A percentile compares a stretch with the other conserved stretches of the same genome.
phyloP scores from a whole-genome alignment of 2,888 invertebrate genomes.

The Pelosia muscerda region DNA sequence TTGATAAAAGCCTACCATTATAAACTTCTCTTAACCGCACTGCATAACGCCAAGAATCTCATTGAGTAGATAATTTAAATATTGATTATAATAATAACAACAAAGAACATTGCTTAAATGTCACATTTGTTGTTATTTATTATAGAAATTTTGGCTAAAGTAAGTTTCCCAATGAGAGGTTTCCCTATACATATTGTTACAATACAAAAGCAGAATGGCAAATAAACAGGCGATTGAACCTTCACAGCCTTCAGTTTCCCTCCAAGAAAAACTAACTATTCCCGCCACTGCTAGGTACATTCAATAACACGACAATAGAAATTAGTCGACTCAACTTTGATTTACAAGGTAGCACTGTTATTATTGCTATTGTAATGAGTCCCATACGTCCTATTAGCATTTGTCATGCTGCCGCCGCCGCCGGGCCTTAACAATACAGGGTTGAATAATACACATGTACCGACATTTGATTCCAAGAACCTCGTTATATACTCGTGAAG shows the following conservation, averaged over 20 bases:
- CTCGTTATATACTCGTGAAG: constrained; percentile 39
- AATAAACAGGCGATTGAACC: neutral
- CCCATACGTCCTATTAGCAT: constrained; percentile 48
- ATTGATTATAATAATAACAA: too few relatives aligned
- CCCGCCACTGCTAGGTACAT: neutral
- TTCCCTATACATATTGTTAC: neutral
- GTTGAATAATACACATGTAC: constrained; percentile 55
- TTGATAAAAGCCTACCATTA: too few relatives aligned
- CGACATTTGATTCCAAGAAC: constrained; percentile 47
- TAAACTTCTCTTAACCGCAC: too few relatives aligned
- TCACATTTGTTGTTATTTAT: too few relatives aligned
- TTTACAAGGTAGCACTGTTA: constrained; percentile 52
- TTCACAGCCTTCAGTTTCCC: neutral
- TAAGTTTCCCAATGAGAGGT: neutral
- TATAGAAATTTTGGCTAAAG: neutral
- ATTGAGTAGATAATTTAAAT: too few relatives aligned
- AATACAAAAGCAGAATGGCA: neutral
- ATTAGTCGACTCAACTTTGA: constrained; percentile 56
- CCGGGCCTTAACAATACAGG: constrained; percentile 50
- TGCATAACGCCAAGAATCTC: too few relatives aligned
- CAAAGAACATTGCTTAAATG: too few relatives aligned
- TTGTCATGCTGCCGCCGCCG: constrained; percentile 49
- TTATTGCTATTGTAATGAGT: constrained; percentile 47
- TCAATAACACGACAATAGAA: constrained; percentile 33
- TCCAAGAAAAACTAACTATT: neutral